Evolutionary conservation across 64 coral and sea anemone species (phyloP), one percentile per base, ranked within the genome.

Genomic region (Stichodactyla helianthus): DNA sequence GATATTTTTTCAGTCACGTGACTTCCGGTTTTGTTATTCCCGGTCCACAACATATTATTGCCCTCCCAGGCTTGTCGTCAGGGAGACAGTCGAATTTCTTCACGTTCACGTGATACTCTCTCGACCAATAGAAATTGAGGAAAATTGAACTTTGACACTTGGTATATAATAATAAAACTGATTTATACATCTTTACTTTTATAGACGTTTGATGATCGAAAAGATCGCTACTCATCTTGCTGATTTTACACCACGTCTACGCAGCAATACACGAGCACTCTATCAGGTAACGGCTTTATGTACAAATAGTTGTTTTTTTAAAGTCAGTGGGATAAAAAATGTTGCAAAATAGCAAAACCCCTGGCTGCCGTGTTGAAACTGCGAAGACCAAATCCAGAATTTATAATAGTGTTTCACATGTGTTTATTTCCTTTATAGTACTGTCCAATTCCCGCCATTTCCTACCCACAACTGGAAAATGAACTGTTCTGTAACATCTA

Each of bases 401-500:
- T 8, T 22, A 19, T 19, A 31, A 89, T 35, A 65, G 5, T 19
- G n/a, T 88, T 82, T 52, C 0, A 17, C 7, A 76, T 77, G 11
- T 28, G 7, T 84, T 77, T 19, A 35, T 74, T 74, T 88, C 62
- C 6, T 55, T 90, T 89, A 53, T 82, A 99, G 97, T 99, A 99
- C 52, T 99, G 97, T 62, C 97, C 97, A 11, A 95, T 99, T 65
- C 97, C 97, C 59, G 90, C 77, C 0, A 91, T 99, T 58, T 95
- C 90, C 0, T 99, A 95, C 77, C 87, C 97, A 15, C 88, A 95
- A 85, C 82, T 99, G 82, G 97, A 95, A 22, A 92, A 99, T 59
- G 97, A 99, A 25, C 76, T 99, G 76, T 99, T 99, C 88, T 99
- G 97, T 86, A 99, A 99, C 85, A 99, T 99, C 55, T 99, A 93